Evolutionary conservation across 2,797 vertebrate species (phyloP).

Genomic region (Apodemus agrarius): DNA sequence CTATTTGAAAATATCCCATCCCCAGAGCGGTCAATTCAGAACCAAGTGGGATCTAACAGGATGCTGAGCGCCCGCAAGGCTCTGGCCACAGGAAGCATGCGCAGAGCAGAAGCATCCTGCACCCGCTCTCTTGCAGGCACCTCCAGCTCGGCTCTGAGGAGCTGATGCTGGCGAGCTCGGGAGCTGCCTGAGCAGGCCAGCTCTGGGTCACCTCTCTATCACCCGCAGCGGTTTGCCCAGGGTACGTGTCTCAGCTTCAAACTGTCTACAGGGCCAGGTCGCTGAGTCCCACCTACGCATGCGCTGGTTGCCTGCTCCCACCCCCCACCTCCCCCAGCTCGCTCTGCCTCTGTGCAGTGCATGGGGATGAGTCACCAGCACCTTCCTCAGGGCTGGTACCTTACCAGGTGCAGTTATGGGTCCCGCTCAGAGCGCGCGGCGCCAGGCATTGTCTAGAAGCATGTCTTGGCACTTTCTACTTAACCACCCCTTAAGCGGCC

Average conservation of each 20-base stretch:
- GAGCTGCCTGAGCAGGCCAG: neutral
- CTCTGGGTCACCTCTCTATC: neutral
- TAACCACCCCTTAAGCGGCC: neutral
- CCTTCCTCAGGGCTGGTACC: rapidly evolving
- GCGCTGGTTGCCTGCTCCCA: neutral
- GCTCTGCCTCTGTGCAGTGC: neutral
- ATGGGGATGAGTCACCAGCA: neutral
- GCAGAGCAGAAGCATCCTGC: rapidly evolving
- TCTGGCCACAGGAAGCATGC: neutral
- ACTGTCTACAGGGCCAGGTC: neutral
- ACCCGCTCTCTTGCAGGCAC: neutral
- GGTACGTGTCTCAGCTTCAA: neutral
- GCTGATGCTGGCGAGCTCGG: neutral
- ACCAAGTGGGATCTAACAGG: neutral
- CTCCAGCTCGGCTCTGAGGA: neutral
- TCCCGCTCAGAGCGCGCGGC: neutral
- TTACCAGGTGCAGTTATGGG: neutral
- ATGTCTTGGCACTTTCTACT: neutral
- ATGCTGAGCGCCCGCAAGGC: neutral
- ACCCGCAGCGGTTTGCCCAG: neutral
- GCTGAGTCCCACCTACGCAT: neutral
- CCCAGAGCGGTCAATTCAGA: neutral
- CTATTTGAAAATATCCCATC: neutral
- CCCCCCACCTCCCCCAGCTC: neutral
- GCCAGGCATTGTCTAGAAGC: neutral